phyloP scores from a whole-genome alignment of 2,888 invertebrate species.

The Cephus sareptanus region DNA sequence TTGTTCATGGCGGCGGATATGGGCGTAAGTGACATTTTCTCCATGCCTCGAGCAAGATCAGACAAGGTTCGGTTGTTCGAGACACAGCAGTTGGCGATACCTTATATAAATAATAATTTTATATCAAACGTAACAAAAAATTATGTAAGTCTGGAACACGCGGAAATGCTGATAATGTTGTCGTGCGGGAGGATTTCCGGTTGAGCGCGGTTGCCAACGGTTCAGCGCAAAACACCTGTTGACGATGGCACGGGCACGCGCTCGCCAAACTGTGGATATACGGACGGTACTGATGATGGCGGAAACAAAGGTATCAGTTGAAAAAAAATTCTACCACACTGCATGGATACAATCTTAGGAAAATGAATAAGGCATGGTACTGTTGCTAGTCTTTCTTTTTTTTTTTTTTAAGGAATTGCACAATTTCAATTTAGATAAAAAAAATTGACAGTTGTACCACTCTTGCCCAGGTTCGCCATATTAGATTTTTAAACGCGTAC shows the following conservation, averaged over 20 bases:
- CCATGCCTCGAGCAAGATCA: neutral
- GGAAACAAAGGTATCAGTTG: neutral
- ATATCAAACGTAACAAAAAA: no score
- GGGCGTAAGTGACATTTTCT: neutral
- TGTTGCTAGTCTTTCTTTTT: no score
- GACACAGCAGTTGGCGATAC: neutral
- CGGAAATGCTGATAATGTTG: no score
- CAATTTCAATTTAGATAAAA: no score
- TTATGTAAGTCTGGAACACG: no score
- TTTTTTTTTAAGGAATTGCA: no score
- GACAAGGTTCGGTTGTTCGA: neutral
- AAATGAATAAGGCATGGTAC: no score
- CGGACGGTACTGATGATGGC: neutral
- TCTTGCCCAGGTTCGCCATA: no score
- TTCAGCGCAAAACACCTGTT: constrained; percentile 13
- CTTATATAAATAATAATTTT: no score
- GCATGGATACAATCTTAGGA: neutral
- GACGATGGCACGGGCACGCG: neutral
- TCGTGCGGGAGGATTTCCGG: constrained; percentile 7
- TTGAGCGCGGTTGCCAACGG: neutral
- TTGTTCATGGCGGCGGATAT: neutral
- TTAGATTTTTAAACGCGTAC: no score
- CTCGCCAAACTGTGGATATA: no score
- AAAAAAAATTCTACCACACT: neutral
- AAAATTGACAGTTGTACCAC: no score